Evolutionary conservation across 2,888 invertebrate species (phyloP), one percentile per base, ranked within the genome.

Genomic region (Ophion slaviceki): DNA sequence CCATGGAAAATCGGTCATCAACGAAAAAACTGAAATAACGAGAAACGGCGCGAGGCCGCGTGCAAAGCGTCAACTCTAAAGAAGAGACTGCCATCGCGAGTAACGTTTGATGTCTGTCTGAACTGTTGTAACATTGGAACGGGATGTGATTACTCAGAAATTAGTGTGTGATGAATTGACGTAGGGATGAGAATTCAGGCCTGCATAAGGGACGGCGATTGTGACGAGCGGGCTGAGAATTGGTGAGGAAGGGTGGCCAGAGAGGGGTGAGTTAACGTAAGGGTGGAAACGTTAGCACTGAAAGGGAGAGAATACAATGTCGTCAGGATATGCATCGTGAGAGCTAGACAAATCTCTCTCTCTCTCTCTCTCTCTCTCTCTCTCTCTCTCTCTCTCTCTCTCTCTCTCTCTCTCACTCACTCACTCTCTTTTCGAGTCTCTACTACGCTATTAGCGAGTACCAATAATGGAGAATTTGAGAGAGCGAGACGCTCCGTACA

Each of bases 361-460:
- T 24, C 28, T 28, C 28, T 28, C 28, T 3, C 28, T 28, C 66
- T 24, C 24, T 24, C 24, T 24, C 24, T 24, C 24, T 24, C 24
- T 24, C 24, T 24, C 24, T 24, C 24, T 24, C 24, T n/a, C n/a
- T 78, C 68, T 67, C 66, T 68, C 61, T 11, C 20, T 24, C 28
- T 28, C 28, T 28, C 28, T 3, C 28, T 28, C 66, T 24, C 24
- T 24, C 24, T 24, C 24, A 0, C 24, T 24, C 24, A 0, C 24
- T 24, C 24, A 0, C 24, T 24, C 24, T 90, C 88, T 66, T 88
- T 89, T 59, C 28, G 61, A 40, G 66, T 74, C 72, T 78, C 66
- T 83, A 11, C 8, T 45, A 82, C 80, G 86, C 77, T 86, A 88
- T 79, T 78, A 88, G 89, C 85, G 84, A 80, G 84, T 85, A 85